These are phyloP conservation scores for Rotaria sp. DNA, from an alignment of 2,888 invertebrate species.

Conservation along the genomic window DNA sequence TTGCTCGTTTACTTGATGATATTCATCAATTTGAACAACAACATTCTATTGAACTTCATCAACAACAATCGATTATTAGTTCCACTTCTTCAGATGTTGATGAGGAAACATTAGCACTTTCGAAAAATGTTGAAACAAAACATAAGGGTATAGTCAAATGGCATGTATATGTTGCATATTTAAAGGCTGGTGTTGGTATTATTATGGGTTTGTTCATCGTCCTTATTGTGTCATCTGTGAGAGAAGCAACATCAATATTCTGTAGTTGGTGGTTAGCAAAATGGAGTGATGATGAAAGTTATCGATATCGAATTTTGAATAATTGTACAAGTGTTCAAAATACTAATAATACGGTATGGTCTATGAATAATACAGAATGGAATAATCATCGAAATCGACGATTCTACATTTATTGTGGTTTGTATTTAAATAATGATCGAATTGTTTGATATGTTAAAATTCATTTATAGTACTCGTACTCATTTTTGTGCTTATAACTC, in stretches of 20 bases:
- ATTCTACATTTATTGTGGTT: not conserved
- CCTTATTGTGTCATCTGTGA: slow-evolving; percentile 63
- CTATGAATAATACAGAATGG: not conserved
- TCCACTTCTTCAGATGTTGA: not conserved
- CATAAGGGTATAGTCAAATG: slow-evolving; percentile 60
- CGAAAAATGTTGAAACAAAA: not conserved
- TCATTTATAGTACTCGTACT: not conserved
- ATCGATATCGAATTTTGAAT: not conserved
- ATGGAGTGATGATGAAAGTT: slow-evolving; percentile 60
- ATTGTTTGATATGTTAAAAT: not conserved
- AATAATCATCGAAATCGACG: not conserved
- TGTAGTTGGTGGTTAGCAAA: slow-evolving; percentile 71
- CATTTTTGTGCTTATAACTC: not conserved
- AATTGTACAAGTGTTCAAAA: not conserved
- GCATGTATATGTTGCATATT: slow-evolving; percentile 65
- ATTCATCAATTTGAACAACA: slow-evolving; percentile 1
- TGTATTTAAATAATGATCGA: too few species aligned
- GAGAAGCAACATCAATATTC: slow-evolving; percentile 63
- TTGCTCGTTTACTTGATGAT: not conserved
- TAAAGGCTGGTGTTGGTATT: slow-evolving; percentile 65
- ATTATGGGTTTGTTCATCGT: slow-evolving; percentile 60
- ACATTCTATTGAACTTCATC: not conserved
- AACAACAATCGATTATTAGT: not conserved
- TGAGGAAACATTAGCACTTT: not conserved
- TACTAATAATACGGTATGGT: slow-evolving; percentile 44